Evolutionary conservation across 2,888 invertebrate species (phyloP).

Genomic region (Pemphredon lugubris): DNA sequence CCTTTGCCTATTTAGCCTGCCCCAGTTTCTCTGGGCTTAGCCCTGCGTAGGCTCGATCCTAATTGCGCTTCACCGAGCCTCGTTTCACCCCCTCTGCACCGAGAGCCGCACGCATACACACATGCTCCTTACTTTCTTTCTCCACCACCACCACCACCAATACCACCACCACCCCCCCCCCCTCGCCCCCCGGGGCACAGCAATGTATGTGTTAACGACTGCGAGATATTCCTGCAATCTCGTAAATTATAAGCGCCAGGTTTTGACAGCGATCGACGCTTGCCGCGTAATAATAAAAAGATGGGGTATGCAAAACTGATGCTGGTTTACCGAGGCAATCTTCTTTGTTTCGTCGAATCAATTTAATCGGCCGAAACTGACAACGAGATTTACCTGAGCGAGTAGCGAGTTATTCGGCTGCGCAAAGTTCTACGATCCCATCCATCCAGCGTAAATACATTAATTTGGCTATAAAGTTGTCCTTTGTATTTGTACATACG

Average conservation of each 20-base stretch:
- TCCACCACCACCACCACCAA: neutral
- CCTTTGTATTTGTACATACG: too few relatives aligned
- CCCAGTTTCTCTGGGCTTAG: conserved; percentile 24
- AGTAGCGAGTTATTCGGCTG: too few relatives aligned
- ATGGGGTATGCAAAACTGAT: too few relatives aligned
- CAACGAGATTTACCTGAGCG: too few relatives aligned
- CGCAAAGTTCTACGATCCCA: too few relatives aligned
- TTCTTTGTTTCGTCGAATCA: too few relatives aligned
- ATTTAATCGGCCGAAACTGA: too few relatives aligned
- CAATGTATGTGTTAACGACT: conserved; percentile 3
- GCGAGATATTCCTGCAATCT: neutral
- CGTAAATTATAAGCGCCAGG: neutral
- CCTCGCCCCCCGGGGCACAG: too few relatives aligned
- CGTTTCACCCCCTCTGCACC: conserved; percentile 1
- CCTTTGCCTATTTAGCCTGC: conserved; percentile 32
- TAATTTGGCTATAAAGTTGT: too few relatives aligned
- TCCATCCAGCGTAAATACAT: too few relatives aligned
- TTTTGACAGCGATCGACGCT: neutral
- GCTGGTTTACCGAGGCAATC: too few relatives aligned
- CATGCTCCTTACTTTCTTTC: neutral
- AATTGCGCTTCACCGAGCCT: conserved; percentile 20
- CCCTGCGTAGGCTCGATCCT: conserved; percentile 31
- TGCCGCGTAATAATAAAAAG: too few relatives aligned
- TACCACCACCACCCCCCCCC: neutral
- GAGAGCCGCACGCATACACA: neutral